Percentiles rank a stretch among this genome's conserved stretches.
Conservation (phyloP, 2,113 vertebrate species). For the Synodontis membranacea region DNA sequence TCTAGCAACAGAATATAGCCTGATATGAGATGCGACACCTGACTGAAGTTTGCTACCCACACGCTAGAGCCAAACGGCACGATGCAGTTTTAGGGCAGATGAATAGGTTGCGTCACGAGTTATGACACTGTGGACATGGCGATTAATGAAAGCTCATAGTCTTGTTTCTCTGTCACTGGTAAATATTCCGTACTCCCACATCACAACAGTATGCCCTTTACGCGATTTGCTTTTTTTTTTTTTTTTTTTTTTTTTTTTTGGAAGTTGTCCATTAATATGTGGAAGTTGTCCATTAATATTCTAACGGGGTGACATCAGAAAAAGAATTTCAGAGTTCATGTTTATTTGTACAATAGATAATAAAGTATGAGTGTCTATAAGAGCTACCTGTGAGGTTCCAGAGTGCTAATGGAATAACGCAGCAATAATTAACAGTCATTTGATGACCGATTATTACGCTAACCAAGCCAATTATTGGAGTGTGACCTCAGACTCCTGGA, state of each 20-base stretch:
- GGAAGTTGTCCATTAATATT: constrained; percentile 7
- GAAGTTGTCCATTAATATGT: constrained; percentile 1
- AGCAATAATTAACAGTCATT: constrained; percentile 49
- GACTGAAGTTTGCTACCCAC: constrained; percentile 32
- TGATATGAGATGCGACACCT: constrained; percentile 30
- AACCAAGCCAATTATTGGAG: constrained; percentile 43
- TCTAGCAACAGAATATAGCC: constrained; percentile 25
- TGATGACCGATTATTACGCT: constrained; percentile 48
- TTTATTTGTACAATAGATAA: neutral
- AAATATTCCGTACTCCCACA: neutral
- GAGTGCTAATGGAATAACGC: constrained; percentile 7
- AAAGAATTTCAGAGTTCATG: neutral
- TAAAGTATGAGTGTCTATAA: neutral
- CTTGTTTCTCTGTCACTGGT: constrained; percentile 14
- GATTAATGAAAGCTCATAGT: neutral
- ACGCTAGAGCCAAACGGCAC: constrained; percentile 4
- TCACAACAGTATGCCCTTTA: neutral
- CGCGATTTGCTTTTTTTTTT: neutral
- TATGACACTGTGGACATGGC: constrained; percentile 21
- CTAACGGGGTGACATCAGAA: neutral
- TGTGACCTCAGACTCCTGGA: constrained; percentile 29
- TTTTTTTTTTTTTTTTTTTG: too few relatives aligned
- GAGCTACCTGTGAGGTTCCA: neutral
- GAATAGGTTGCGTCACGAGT: constrained; percentile 32
- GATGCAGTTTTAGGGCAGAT: constrained; percentile 29